Evolutionary conservation across 2,797 vertebrate species (phyloP), one percentile per base, ranked within the genome.

Genomic region (Danio tinwini): DNA sequence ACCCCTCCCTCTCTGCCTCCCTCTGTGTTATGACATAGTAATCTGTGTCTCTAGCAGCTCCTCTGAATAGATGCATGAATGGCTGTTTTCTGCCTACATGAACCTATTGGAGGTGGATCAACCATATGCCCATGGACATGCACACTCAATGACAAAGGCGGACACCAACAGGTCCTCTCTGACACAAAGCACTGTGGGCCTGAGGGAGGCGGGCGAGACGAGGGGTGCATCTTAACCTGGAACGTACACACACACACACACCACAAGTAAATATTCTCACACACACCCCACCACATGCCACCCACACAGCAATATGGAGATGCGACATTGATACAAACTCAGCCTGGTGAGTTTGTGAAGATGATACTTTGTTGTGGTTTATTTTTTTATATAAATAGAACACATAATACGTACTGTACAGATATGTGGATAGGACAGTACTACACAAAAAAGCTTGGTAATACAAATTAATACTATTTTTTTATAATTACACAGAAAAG

Each of bases 41-140:
- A 98, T 97, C 97, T 96, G 95, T 93, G 95, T 94, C 94, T 81
- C 81, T 83, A 70, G 84, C 94, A 95, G 94, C 95, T 94, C 93
- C 91, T 90, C 93, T 97, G 96, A 97, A 97, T 95, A 94, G 88
- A 76, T 93, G 90, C 92, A 86, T 97, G 96, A 97, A 98, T 97
- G 92, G 95, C 93, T 91, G 95, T 98, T 97, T 98, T 98, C 97
- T 98, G 96, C 94, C 94, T 96, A 97, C 96, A 97, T 98, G 96
- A 96, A 96, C 96, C 94, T 95, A 97, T 98, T 97, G 92, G 95
- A 93, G 94, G 91, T 92, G 95, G 95, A 94, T 97, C 95, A 97
- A 96, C 96, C 96, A 96, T 96, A 95, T 94, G 95, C 91, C 95
- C 93, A 95, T 93, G 86, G 94, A 97, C 96, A 96, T 95, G 90